A percentile compares a stretch with the other conserved stretches of the same genome.
Evolutionary conservation across 2,113 vertebrate genomes (phyloP).

Genomic region (Pungitius pungitius): DNA sequence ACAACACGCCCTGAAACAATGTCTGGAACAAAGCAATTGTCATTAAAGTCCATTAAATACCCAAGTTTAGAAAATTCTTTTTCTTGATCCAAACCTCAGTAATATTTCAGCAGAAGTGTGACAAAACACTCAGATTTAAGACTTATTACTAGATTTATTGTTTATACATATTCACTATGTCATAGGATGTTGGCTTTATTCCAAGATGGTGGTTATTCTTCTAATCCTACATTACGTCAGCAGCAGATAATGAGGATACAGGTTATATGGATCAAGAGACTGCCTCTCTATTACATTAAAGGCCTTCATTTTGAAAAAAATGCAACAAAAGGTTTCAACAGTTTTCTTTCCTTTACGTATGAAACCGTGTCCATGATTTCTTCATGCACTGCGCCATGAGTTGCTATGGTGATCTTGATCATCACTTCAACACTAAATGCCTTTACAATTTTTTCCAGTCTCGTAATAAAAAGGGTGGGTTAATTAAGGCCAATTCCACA

Average conservation of each 20-base stretch:
- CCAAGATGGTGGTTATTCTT: not conserved
- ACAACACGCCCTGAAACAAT: not conserved
- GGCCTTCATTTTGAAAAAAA: not conserved
- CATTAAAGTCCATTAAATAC: not conserved
- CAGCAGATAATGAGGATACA: not conserved
- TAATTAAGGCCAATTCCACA: not conserved
- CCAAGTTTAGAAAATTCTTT: not conserved
- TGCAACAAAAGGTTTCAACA: not conserved
- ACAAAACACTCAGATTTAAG: not conserved
- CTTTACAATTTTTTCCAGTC: not conserved
- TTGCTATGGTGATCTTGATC: too few relatives aligned
- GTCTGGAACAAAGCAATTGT: not conserved
- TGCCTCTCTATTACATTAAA: not conserved
- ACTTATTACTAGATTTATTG: not conserved
- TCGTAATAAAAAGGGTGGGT: conserved; percentile 2
- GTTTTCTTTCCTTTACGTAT: too few relatives aligned
- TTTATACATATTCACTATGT: not conserved
- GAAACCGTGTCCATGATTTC: too few relatives aligned
- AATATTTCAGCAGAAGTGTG: not conserved
- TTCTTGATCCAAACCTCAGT: not conserved
- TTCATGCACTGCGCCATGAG: too few relatives aligned
- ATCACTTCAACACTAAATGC: not conserved
- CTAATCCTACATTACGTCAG: not conserved
- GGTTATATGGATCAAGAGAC: not conserved
- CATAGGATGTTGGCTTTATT: not conserved